Conservation (phyloP, 2,888 invertebrate genomes). For the Hyppa rectilinea region DNA sequence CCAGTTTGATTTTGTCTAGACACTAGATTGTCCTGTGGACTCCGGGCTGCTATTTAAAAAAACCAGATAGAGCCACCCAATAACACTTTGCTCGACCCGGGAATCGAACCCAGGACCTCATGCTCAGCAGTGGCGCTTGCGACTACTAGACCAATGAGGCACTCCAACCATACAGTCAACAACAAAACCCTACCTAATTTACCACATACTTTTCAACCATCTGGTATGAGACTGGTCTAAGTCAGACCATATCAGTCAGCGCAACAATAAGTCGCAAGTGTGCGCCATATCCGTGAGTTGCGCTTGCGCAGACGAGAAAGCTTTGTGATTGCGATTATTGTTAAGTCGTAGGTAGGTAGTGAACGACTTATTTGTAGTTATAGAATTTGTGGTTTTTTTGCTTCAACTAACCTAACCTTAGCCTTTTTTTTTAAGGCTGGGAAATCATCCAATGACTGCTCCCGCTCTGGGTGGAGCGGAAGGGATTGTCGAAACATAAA, state of each 20-base stretch:
- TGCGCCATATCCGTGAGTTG: slow-evolving; percentile 49
- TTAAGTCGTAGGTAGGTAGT: slow-evolving; percentile 12
- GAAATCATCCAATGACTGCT: too few relatives aligned
- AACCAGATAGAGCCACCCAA: not conserved
- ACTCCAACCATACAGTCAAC: not conserved
- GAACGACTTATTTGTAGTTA: not conserved
- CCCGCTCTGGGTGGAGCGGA: too few relatives aligned
- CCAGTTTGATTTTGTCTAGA: too few relatives aligned
- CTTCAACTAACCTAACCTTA: too few relatives aligned
- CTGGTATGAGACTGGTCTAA: slow-evolving; percentile 22
- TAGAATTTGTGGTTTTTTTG: not conserved
- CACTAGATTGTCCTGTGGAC: too few relatives aligned
- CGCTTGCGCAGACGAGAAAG: slow-evolving; percentile 47
- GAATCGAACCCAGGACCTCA: not conserved
- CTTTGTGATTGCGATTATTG: slow-evolving; percentile 51
- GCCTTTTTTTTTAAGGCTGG: too few relatives aligned
- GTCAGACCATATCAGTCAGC: slow-evolving; percentile 30
- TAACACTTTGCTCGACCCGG: not conserved
- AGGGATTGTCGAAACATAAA: too few relatives aligned
- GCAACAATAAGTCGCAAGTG: slow-evolving; percentile 40
- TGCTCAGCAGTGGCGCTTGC: too few relatives aligned
- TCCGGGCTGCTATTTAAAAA: not conserved
- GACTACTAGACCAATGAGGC: too few relatives aligned
- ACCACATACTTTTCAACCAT: slow-evolving; percentile 2
- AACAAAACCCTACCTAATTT: not conserved